Evolutionary conservation across 2,797 vertebrate genomes (phyloP).

Genomic region (Paratrypauchen microcephalus): DNA sequence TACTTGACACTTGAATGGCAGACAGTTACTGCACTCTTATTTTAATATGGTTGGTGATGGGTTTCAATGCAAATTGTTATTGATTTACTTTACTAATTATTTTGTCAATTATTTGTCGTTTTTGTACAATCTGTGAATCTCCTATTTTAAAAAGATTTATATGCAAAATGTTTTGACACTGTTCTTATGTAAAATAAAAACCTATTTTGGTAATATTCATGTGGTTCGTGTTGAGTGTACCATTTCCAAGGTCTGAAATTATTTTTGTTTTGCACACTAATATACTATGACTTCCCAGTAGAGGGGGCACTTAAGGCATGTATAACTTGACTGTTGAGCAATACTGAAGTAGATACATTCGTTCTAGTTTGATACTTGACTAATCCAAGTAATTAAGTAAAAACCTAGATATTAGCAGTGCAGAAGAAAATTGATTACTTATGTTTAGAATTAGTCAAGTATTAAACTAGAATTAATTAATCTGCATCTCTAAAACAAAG

Average conservation of each 20-base stretch:
- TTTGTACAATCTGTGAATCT: slow-evolving; percentile 81
- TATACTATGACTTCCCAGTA: neutral
- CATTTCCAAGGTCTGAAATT: neutral
- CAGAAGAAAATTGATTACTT: too few species aligned
- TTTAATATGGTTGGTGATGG: slow-evolving; percentile 54
- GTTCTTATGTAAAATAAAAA: slow-evolving; percentile 81
- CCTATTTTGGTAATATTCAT: slow-evolving; percentile 82
- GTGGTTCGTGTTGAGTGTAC: slow-evolving; percentile 19
- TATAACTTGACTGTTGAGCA: neutral
- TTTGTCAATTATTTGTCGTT: slow-evolving; percentile 56
- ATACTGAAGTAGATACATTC: neutral
- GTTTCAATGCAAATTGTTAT: slow-evolving; percentile 58
- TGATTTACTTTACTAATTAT: slow-evolving; percentile 55
- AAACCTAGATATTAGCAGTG: too few species aligned
- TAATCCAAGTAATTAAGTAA: too few species aligned
- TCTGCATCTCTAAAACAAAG: too few species aligned
- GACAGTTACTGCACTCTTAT: slow-evolving; percentile 28
- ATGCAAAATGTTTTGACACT: slow-evolving; percentile 82
- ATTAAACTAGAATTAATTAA: neutral
- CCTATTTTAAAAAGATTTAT: slow-evolving; percentile 79
- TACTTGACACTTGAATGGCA: slow-evolving; percentile 49
- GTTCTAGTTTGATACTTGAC: neutral
- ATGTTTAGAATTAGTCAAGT: too few species aligned
- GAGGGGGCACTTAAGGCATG: neutral
- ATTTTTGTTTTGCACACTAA: neutral